Evolutionary conservation across 2,888 invertebrate species (phyloP).

Genomic region (Melangyna quadrimaculata): DNA sequence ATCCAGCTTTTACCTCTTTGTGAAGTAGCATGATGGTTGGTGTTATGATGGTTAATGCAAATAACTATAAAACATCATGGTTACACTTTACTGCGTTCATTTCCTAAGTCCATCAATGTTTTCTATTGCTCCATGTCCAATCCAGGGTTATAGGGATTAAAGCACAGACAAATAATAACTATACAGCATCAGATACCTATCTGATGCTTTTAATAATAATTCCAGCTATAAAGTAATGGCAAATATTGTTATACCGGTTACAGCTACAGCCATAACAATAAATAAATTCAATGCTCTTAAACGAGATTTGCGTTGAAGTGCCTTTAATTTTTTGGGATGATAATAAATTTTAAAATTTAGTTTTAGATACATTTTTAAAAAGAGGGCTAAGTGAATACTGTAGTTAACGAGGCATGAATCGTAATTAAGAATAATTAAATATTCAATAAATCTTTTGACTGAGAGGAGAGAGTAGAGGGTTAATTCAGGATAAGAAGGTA

Average conservation of each 20-base stretch:
- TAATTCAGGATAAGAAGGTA: too few relatives aligned
- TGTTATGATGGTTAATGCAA: constrained; percentile 20
- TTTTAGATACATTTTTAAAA: too few relatives aligned
- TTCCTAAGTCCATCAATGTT: constrained; percentile 16
- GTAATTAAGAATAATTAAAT: too few relatives aligned
- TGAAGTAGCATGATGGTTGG: not conserved
- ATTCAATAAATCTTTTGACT: too few relatives aligned
- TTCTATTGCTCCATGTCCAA: constrained; percentile 11
- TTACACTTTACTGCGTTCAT: not conserved
- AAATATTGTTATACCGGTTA: constrained; percentile 28
- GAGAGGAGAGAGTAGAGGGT: too few relatives aligned
- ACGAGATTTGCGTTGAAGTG: not conserved
- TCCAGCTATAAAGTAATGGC: not conserved
- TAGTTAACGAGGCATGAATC: too few relatives aligned
- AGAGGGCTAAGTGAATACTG: too few relatives aligned
- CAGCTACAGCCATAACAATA: too few relatives aligned
- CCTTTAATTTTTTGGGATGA: not conserved
- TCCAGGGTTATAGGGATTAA: constrained; percentile 36
- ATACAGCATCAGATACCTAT: not conserved
- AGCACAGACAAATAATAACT: not conserved
- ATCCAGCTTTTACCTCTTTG: constrained; percentile 12
- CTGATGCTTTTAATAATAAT: constrained; percentile 18
- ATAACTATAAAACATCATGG: constrained; percentile 22
- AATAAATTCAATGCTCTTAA: not conserved
- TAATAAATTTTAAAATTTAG: too few relatives aligned